A percentile compares a stretch with the other conserved stretches of the same genome.
Evolutionary conservation across 1,140 invertebrate species (phyloP).

Genomic region (Artemia franciscana): DNA sequence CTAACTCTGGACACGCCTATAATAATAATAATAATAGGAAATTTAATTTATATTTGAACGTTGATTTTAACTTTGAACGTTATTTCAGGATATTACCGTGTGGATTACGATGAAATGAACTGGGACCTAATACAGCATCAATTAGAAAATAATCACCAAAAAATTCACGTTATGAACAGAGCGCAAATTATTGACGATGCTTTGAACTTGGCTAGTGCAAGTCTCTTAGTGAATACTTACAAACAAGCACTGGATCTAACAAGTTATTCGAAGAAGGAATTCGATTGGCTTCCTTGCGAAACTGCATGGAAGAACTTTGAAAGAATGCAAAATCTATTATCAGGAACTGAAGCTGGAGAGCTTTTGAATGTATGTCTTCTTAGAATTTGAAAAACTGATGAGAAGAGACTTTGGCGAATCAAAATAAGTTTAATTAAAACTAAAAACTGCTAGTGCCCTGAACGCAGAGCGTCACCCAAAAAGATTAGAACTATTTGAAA

Average conservation of each 20-base stretch:
- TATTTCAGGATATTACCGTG: conserved; percentile 41
- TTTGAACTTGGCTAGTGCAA: conserved; percentile 40
- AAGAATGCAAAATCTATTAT: neutral
- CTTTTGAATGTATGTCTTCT: too few relatives aligned
- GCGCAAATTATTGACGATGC: conserved; percentile 61
- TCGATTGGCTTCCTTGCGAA: conserved; percentile 38
- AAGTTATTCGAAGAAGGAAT: conserved; percentile 35
- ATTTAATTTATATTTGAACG: too few relatives aligned
- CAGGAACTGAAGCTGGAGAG: neutral
- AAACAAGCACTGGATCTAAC: conserved; percentile 28
- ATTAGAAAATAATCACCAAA: conserved; percentile 12
- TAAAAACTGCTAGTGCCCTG: too few relatives aligned
- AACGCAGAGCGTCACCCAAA: too few relatives aligned
- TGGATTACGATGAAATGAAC: conserved; percentile 41
- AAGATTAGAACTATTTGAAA: too few relatives aligned
- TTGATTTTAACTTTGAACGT: too few relatives aligned
- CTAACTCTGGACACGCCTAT: too few relatives aligned
- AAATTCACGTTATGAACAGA: conserved; percentile 31
- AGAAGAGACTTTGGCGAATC: too few relatives aligned
- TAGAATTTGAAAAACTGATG: too few relatives aligned
- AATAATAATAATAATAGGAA: too few relatives aligned
- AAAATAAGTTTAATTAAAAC: too few relatives aligned
- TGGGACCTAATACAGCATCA: conserved; percentile 31
- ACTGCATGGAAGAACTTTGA: conserved; percentile 30
- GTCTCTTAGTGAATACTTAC: conserved; percentile 15